These are phyloP conservation scores for Neopelma chrysocephalum DNA, from an alignment of 2,797 vertebrate species.

Conservation along the genomic window DNA sequence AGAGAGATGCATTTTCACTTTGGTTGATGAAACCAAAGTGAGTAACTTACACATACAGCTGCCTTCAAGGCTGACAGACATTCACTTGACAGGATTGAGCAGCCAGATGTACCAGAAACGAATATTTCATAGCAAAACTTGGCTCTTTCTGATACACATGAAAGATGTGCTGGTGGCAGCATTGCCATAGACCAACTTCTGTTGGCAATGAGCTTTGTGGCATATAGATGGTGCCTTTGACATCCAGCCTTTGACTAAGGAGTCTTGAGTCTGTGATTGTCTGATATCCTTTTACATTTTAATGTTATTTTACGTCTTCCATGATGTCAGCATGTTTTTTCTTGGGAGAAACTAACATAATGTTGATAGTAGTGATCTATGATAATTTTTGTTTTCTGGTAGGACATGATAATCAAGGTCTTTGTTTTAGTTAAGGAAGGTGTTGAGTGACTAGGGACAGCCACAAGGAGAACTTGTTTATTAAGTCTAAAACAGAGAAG, in stretches of 20 bases:
- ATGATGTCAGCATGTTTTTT: background rate
- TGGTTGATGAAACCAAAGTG: background rate
- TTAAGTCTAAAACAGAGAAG: background rate
- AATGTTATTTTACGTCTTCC: background rate
- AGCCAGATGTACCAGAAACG: constrained; percentile 18
- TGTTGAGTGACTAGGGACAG: background rate
- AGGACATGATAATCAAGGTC: background rate
- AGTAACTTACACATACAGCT: constrained; percentile 53
- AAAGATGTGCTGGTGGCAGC: background rate
- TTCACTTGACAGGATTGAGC: constrained; percentile 12
- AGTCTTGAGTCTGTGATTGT: background rate
- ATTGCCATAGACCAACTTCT: background rate
- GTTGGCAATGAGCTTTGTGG: background rate
- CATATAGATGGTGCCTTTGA: background rate
- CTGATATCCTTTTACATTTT: background rate
- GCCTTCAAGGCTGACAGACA: constrained; percentile 36
- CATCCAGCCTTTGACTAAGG: background rate
- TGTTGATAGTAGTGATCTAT: background rate
- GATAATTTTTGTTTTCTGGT: background rate
- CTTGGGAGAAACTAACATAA: background rate
- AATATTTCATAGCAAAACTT: constrained; percentile 64
- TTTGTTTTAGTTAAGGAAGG: background rate
- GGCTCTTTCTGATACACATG: constrained; percentile 22
- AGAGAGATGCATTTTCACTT: background rate
- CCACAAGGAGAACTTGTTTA: background rate